These are phyloP conservation scores for Deroplatys truncata DNA, from an alignment of 2,888 invertebrate species.

Conservation along the genomic window DNA sequence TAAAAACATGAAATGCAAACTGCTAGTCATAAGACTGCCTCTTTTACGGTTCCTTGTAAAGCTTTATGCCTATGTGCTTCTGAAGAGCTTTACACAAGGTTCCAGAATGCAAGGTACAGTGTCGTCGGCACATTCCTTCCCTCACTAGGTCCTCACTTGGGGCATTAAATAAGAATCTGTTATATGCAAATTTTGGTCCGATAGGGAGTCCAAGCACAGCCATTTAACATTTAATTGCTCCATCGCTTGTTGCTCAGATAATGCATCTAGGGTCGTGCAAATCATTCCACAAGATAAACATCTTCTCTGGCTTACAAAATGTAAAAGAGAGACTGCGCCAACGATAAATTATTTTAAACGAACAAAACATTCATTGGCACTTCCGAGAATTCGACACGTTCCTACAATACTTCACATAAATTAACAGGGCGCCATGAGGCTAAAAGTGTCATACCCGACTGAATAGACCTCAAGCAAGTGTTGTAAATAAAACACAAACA, in stretches of 20 bases:
- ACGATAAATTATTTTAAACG: not conserved
- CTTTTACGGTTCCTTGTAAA: no score
- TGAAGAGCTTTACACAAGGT: no score
- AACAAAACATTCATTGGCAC: not conserved
- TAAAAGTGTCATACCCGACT: no score
- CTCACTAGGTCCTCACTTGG: no score
- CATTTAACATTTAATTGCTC: not conserved
- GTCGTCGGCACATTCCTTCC: no score
- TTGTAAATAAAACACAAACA: no score
- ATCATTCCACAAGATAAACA: not conserved
- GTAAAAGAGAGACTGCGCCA: not conserved
- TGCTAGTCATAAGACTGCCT: no score
- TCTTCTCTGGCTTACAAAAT: not conserved
- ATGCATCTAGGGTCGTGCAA: not conserved
- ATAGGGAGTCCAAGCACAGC: not conserved
- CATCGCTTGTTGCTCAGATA: not conserved
- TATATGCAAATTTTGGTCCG: not conserved
- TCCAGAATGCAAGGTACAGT: no score
- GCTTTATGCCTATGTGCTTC: no score
- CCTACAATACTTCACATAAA: not conserved
- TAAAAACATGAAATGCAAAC: no score
- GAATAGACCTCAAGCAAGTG: no score
- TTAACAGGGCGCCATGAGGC: not conserved
- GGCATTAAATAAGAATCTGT: not conserved
- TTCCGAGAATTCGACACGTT: not conserved